These are phyloP conservation scores for Castor canadensis DNA, from an alignment of 2,113 vertebrate species.

Conservation along the genomic window DNA sequence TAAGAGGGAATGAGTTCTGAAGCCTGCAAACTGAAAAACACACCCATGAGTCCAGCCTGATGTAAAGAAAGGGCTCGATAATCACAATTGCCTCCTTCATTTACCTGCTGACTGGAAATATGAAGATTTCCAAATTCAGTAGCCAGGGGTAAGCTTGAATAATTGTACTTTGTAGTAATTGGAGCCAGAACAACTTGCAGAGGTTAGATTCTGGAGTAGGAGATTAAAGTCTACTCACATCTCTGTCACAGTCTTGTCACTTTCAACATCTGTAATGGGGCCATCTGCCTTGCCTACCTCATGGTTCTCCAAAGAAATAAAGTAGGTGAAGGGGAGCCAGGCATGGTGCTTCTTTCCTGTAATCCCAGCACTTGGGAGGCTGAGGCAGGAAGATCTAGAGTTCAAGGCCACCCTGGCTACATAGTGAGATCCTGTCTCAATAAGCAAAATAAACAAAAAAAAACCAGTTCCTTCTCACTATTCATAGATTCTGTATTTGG, in stretches of 20 bases:
- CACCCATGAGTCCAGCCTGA: not conserved
- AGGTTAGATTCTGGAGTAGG: not conserved
- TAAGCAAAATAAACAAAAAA: too few relatives aligned
- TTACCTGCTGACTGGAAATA: not conserved
- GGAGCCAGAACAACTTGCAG: not conserved
- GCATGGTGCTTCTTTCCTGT: too few relatives aligned
- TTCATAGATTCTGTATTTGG: too few relatives aligned
- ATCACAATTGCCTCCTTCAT: not conserved
- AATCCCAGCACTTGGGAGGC: too few relatives aligned
- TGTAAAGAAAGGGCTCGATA: not conserved
- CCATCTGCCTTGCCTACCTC: not conserved
- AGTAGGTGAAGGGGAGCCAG: not conserved
- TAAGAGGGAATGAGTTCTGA: not conserved
- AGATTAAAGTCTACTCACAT: not conserved
- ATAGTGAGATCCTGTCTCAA: too few relatives aligned
- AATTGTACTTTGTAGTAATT: not conserved
- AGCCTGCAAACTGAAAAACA: not conserved
- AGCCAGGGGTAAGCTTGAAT: not conserved
- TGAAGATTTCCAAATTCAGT: not conserved
- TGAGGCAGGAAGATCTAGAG: too few relatives aligned
- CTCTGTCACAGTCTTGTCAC: not conserved
- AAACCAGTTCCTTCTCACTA: too few relatives aligned
- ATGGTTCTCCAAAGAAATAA: not conserved
- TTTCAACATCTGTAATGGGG: not conserved
- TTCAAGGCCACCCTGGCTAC: too few relatives aligned